Base-by-base conservation (phyloP, 2,113 vertebrate species). In the Sander vitreus region DNA sequence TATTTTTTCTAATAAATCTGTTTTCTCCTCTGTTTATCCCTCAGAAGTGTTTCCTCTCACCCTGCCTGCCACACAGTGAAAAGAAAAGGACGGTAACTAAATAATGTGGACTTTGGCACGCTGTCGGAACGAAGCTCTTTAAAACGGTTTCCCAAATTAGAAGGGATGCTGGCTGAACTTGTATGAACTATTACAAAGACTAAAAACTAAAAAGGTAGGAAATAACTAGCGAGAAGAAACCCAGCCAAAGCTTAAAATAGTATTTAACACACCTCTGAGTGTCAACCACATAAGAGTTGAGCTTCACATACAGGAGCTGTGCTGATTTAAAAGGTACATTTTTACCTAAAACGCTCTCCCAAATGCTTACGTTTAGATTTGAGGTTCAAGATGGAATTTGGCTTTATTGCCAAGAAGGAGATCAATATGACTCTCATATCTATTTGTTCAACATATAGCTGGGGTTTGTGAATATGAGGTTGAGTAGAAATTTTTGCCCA, bases 91-190 rank as follows among this genome's bases (percentile, higher is more conserved):
- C 0, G 25, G 18, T 43, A 51, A 73, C 59, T n/a, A 18, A 87
- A 55, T 36, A 13, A 69, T 77, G 45, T 66, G 12, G 3, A 62
- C 27, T 50, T 11, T 84, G 84, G 70, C 59, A 1, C 27, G 3
- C 57, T 12, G 60, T 64, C 64, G 78, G 53, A 72, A 59, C 10
- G 4, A 70, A 69, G 65, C 64, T 81, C 62, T 74, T 71, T 76
- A 84, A 80, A 88, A 83, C 54, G 7, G 66, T 88, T 83, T 83
- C 78, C 79, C 33, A 76, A 86, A 90, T 85, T 85, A 85, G 73
- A 84, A 21, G 33, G 53, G 55, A 79, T 45, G 53, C n/a, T 77
- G 74, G 80, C 76, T 84, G 66, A 89, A 85, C 69, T 53, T 70
- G 73, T 16, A 25, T 27, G 53, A 76, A 72, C 67, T 59, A 13